phyloP scores from a whole-genome alignment of 1,140 invertebrate genomes.

The Aphaenogaster ashmeadi region DNA sequence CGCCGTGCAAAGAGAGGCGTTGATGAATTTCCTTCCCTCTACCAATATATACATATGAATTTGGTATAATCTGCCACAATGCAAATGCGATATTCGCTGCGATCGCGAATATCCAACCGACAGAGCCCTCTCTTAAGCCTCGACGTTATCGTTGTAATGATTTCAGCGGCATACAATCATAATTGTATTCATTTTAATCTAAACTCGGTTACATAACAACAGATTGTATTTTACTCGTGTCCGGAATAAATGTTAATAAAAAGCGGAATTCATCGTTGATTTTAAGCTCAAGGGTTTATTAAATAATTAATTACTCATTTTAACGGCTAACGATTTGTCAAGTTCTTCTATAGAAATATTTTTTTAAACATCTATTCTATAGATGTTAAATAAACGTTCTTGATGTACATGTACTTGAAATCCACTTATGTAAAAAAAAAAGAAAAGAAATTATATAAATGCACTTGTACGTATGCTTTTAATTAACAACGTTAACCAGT shows the following conservation, averaged over 20 bases:
- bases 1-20: slow-evolving; percentile 32
- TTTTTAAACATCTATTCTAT: neutral
- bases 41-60: slow-evolving; percentile 60
- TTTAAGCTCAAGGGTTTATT: neutral
- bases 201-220: neutral
- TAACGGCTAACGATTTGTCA: neutral
- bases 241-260: neutral
- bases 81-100: slow-evolving; percentile 32
- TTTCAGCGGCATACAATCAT: slow-evolving; percentile 8
- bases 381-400: slow-evolving; percentile 1
- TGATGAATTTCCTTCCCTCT: slow-evolving; percentile 47
- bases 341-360: neutral
- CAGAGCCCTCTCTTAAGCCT: neutral
- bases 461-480: neutral
- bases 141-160: slow-evolving; percentile 1
- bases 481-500: neutral
- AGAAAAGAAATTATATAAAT: neutral
- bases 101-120: slow-evolving; percentile 34
- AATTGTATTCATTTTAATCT: slow-evolving; percentile 30
- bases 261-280: neutral
- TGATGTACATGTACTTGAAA: neutral
- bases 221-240: neutral
- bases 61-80: slow-evolving; percentile 49
- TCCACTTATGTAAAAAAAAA: neutral
- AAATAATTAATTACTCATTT: slow-evolving; percentile 22